These are phyloP conservation scores for Ostrea edulis DNA, from an alignment of 1,140 invertebrate genomes.

Conservation along the genomic window DNA sequence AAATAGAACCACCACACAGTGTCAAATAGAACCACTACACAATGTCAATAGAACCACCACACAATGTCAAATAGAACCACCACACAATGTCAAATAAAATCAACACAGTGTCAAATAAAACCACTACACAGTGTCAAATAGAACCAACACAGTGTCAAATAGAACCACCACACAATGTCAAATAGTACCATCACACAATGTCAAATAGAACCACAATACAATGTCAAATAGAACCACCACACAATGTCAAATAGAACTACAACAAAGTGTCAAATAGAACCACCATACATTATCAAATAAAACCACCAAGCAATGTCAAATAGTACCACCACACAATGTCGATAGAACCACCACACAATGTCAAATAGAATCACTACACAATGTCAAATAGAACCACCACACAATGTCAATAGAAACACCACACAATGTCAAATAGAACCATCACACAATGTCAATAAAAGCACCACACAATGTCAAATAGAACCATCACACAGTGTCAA, in stretches of 20 bases:
- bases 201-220: neutral
- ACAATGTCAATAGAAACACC: neutral
- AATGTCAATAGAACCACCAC: no score
- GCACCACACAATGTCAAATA: no score
- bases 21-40: neutral
- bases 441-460: neutral
- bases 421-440: neutral
- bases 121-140: neutral
- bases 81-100: neutral
- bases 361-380: neutral
- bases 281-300: neutral
- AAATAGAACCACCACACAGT: neutral
- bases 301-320: neutral
- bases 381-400: neutral
- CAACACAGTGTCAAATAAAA: no score
- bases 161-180: neutral
- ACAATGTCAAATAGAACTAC: no score
- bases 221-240: neutral
- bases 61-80: neutral
- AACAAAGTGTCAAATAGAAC: no score
- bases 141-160: neutral
- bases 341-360: neutral
- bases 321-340: slow-evolving; percentile 79
- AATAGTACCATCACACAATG: neutral
- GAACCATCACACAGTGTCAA: no score